Conservation (phyloP, 23 tunicate genomes). For the Trididemnum miniatum region DNA sequence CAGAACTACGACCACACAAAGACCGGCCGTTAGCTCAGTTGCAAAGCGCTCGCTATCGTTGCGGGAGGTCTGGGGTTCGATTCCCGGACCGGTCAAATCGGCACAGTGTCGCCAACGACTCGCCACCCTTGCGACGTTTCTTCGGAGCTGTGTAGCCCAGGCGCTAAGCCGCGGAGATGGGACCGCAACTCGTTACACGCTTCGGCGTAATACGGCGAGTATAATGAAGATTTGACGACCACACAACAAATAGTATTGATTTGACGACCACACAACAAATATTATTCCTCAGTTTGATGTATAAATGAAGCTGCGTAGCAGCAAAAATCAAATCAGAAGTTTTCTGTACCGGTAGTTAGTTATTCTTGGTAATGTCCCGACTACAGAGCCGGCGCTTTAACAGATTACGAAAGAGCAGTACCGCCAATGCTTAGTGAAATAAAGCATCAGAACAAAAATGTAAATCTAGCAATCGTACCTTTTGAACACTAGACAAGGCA, state of each 20-base stretch:
- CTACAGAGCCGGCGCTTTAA: too few species aligned
- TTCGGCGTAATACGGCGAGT: neutral
- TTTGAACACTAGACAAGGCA: constrained; percentile 54
- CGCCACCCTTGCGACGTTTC: neutral
- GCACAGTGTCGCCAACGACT: neutral
- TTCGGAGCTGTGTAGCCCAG: neutral
- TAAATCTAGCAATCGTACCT: constrained; percentile 35
- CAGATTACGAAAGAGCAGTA: too few species aligned
- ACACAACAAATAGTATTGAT: too few species aligned
- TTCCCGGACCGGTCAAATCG: neutral
- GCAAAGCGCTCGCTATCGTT: neutral
- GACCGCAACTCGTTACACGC: neutral
- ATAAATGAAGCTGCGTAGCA: too few species aligned
- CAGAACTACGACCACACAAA: too few species aligned
- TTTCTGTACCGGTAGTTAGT: too few species aligned
- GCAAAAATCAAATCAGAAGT: too few species aligned
- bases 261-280: too few species aligned
- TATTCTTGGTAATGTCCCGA: too few species aligned
- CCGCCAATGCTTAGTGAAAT: too few species aligned
- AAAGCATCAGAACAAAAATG: too few species aligned
- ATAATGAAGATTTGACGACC: neutral
- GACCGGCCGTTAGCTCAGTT: neutral
- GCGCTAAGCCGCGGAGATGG: neutral
- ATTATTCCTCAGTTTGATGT: too few species aligned
- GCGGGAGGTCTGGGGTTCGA: neutral